These are phyloP conservation scores for Lasioglossum villosulum DNA, from an alignment of 2,888 invertebrate species.

Conservation along the genomic window DNA sequence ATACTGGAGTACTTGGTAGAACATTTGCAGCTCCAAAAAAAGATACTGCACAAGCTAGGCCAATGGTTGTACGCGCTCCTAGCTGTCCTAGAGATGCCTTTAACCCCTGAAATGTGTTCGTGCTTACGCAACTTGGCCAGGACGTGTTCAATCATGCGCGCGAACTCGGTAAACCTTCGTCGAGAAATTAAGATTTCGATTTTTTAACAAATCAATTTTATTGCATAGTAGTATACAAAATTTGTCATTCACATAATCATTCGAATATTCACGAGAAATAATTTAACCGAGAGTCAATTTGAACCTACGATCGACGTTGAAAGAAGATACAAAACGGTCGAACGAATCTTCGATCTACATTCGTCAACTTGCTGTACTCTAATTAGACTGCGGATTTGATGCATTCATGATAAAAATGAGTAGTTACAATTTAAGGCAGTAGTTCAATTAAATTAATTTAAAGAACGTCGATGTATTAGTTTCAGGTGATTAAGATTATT, in stretches of 20 bases:
- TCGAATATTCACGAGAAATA: conserved; percentile 14
- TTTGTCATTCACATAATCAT: conserved; percentile 41
- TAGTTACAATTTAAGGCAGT: neutral
- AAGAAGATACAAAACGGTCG: conserved; percentile 33
- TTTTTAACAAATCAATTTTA: conserved; percentile 66
- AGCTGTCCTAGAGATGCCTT: conserved; percentile 88
- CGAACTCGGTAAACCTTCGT: conserved; percentile 79
- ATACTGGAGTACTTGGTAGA: conserved; percentile 85
- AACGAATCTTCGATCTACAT: conserved; percentile 22
- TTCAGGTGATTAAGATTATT: neutral
- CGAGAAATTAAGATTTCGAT: neutral
- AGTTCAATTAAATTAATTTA: neutral
- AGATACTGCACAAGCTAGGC: conserved; percentile 86
- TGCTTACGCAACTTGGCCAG: conserved; percentile 88
- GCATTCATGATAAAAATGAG: neutral
- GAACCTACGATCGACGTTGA: conserved; percentile 28
- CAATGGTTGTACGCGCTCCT: conserved; percentile 90
- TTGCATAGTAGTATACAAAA: conserved; percentile 50
- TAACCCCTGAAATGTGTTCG: conserved; percentile 89
- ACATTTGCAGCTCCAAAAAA: conserved; percentile 84
- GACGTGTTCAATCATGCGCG: conserved; percentile 86
- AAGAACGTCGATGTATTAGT: neutral
- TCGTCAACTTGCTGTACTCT: neutral
- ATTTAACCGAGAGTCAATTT: conserved; percentile 31
- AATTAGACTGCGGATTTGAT: neutral